Evolutionary conservation across 1,140 invertebrate genomes (phyloP).

Genomic region (Pantala flavescens): DNA sequence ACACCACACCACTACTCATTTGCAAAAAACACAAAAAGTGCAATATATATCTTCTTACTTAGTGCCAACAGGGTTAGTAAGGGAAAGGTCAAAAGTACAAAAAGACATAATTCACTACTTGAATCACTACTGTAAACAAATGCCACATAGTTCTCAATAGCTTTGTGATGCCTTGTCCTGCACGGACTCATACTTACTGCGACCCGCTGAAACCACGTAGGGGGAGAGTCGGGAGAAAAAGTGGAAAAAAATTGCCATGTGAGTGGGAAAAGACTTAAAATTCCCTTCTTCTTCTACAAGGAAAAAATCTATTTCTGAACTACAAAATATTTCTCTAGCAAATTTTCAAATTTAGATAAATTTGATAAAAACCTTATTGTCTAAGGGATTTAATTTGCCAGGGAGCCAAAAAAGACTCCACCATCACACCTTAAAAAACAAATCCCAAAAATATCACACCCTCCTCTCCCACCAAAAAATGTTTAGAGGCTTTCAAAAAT

Average conservation of each 20-base stretch:
- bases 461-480: conserved; percentile 4
- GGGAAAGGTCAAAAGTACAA: neutral
- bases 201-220: conserved; percentile 19
- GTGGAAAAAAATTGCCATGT: conserved; percentile 24
- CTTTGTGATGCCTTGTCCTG: neutral
- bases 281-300: conserved; percentile 20
- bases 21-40: conserved; percentile 10
- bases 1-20: conserved; percentile 1
- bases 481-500: neutral
- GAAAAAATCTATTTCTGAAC: conserved; percentile 19
- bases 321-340: conserved; percentile 16
- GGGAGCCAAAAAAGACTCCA: conserved; percentile 10
- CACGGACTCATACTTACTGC: conserved; percentile 24
- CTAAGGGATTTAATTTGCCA: neutral
- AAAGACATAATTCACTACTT: conserved; percentile 7
- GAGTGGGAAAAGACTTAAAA: conserved; percentile 21
- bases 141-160: conserved; percentile 8
- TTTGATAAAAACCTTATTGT: conserved; percentile 13
- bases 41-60: conserved; percentile 1
- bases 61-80: neutral
- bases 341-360: conserved; percentile 11
- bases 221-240: conserved; percentile 25
- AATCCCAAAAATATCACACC: neutral
- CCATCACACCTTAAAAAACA: neutral
- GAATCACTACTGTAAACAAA: conserved; percentile 6